Percentiles rank a stretch among this genome's conserved stretches.
Conservation (phyloP, 2,113 vertebrate species). For the Callithrix jacchus region DNA sequence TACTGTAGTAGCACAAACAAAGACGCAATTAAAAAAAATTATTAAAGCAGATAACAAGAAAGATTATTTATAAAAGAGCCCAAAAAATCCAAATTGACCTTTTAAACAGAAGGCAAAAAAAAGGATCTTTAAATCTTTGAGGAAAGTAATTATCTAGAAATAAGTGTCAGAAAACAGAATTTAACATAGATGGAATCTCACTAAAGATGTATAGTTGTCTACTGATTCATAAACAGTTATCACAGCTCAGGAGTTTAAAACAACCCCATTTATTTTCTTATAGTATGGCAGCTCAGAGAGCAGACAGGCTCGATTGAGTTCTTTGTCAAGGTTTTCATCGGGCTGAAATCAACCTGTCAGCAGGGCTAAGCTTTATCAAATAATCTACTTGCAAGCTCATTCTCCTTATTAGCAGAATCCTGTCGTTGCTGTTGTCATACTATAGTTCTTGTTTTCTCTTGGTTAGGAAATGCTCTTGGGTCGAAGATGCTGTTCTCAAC, state of each 20-base stretch:
- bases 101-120: neutral
- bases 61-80: neutral
- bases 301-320: rapidly evolving
- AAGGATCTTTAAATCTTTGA: neutral
- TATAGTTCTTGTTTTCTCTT: neutral
- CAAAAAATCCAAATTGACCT: neutral
- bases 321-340: neutral
- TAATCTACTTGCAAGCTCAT: neutral
- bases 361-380: neutral
- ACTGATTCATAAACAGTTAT: neutral
- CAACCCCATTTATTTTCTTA: neutral
- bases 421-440: neutral
- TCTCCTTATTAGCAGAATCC: neutral
- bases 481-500: neutral
- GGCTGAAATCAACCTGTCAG: neutral
- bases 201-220: neutral
- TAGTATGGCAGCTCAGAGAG: neutral
- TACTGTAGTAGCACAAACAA: neutral
- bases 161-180: neutral
- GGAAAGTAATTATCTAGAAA: neutral
- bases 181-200: neutral
- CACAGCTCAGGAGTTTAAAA: neutral
- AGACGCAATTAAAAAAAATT: neutral
- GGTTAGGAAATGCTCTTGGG: neutral
- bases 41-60: neutral